phyloP scores from a whole-genome alignment of 2,113 vertebrate genomes.

The Carassius auratus region DNA sequence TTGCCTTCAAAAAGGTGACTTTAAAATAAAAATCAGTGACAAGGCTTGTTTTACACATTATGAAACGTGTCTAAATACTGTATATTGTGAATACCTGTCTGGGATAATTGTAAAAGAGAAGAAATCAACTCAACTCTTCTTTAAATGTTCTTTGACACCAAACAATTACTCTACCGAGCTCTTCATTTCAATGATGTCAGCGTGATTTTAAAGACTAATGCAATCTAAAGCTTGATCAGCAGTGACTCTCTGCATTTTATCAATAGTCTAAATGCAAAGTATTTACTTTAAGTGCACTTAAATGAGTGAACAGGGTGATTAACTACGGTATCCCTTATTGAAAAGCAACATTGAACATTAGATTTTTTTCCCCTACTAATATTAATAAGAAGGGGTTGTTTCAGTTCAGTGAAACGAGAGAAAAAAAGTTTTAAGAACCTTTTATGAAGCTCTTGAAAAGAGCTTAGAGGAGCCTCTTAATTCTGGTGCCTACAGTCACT shows the following conservation, averaged over 20 bases:
- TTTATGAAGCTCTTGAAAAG: conserved; percentile 22
- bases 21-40: background rate
- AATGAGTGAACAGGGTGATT: background rate
- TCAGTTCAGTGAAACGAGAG: conserved; percentile 2
- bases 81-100: background rate
- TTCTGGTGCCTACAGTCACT: conserved; percentile 22
- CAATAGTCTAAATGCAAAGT: background rate
- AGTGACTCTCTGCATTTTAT: background rate
- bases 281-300: conserved; percentile 1
- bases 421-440: conserved; percentile 4
- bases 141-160: background rate
- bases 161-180: conserved; percentile 38
- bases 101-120: background rate
- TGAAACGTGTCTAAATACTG: background rate
- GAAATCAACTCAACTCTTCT: conserved; percentile 24
- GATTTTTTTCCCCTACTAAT: background rate
- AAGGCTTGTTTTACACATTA: too few relatives aligned
- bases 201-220: conserved; percentile 37
- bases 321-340: background rate
- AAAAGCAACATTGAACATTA: conserved; percentile 6
- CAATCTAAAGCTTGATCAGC: conserved; percentile 6
- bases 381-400: background rate
- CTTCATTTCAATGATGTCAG: conserved; percentile 26
- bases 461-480: conserved; percentile 37
- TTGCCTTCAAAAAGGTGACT: background rate